Conservation (phyloP, 2,113 vertebrate species). For the Oryzias curvinotus region DNA sequence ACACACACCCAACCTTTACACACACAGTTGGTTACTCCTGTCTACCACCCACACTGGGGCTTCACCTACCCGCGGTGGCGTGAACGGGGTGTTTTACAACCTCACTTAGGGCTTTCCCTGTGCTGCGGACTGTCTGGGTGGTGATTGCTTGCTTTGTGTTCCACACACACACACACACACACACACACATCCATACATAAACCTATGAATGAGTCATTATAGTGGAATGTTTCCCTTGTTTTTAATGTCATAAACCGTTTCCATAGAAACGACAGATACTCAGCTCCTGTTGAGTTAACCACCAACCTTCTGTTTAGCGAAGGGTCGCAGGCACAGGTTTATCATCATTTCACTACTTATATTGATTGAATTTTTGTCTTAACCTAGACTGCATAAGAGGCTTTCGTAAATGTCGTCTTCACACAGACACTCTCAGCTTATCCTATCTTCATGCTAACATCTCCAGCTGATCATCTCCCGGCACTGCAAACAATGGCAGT, state of each 20-base stretch:
- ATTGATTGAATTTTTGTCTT: no score
- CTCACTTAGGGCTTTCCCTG: slow-evolving; percentile 69
- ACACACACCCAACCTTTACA: not conserved
- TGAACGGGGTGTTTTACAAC: slow-evolving; percentile 55
- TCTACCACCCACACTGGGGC: slow-evolving; percentile 66
- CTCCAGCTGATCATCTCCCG: no score
- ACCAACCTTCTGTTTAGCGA: slow-evolving; percentile 55
- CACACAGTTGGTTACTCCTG: slow-evolving; percentile 45
- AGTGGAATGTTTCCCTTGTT: slow-evolving; percentile 68
- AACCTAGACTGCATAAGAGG: no score
- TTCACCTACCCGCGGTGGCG: slow-evolving; percentile 46
- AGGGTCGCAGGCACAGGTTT: slow-evolving; percentile 9
- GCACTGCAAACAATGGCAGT: no score
- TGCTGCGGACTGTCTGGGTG: slow-evolving; percentile 58
- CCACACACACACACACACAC: slow-evolving; percentile 36
- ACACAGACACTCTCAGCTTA: no score
- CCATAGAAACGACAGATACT: slow-evolving; percentile 58
- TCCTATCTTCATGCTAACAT: no score
- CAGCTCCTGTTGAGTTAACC: slow-evolving; percentile 57
- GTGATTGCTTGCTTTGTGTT: slow-evolving; percentile 59
- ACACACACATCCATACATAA: slow-evolving; percentile 24
- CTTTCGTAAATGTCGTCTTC: no score
- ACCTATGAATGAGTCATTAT: slow-evolving; percentile 64
- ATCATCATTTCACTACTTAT: no score
- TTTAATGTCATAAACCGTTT: slow-evolving; percentile 69